phyloP scores from a whole-genome alignment of 2,888 invertebrate genomes.

The Proisotoma minuta region DNA sequence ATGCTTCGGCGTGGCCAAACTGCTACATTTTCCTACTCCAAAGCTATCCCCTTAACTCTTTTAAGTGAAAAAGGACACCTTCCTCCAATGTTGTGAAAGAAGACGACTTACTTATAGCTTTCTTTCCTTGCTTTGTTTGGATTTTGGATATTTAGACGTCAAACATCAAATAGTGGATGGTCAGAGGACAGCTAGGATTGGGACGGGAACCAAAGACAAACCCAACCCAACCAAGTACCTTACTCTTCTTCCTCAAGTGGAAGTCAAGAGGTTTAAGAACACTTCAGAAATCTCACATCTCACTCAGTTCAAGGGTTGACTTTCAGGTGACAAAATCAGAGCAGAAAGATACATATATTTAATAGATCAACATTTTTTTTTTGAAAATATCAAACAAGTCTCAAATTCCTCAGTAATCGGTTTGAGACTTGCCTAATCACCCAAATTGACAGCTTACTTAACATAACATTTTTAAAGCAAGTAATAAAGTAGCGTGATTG shows the following conservation, averaged over 20 bases:
- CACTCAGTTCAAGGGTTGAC: slow-evolving; percentile 16
- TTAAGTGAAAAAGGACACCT: neutral
- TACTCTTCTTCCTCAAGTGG: neutral
- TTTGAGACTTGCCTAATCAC: neutral
- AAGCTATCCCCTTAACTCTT: neutral
- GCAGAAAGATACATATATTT: no score
- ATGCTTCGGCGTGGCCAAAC: slow-evolving; percentile 47
- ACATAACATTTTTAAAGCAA: no score
- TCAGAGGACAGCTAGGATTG: neutral
- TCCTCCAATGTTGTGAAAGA: slow-evolving; percentile 1
- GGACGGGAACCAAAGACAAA: neutral
- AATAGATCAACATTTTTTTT: no score
- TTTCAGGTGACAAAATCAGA: slow-evolving; percentile 5
- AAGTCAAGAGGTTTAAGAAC: slow-evolving; percentile 13
- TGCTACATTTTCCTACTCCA: slow-evolving; percentile 42
- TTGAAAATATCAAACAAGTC: no score
- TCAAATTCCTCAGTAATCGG: neutral
- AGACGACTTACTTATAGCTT: neutral
- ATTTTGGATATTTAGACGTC: slow-evolving; percentile 4
- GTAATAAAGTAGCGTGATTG: no score
- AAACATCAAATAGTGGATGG: neutral
- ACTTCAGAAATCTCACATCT: slow-evolving; percentile 25
- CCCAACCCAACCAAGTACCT: slow-evolving; percentile 15
- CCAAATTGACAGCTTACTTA: neutral
- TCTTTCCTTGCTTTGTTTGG: neutral